Evolutionary conservation across 2,113 vertebrate genomes (phyloP).

Genomic region (Hipposideros armiger): DNA sequence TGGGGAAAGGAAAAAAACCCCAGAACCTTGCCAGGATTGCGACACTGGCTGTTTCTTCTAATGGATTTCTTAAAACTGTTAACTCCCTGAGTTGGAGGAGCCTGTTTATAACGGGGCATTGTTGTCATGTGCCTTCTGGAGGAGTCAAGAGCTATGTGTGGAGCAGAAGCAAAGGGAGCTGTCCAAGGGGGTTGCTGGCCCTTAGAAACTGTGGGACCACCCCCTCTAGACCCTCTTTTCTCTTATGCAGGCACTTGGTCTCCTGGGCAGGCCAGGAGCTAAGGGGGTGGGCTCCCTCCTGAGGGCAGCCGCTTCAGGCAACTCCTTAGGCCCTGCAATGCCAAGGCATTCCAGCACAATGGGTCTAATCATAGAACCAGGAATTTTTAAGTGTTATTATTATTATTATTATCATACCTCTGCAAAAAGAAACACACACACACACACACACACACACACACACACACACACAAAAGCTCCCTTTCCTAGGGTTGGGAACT

Average conservation of each 20-base stretch:
- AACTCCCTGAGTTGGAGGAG: background rate
- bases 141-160: fast-evolving
- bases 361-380: background rate
- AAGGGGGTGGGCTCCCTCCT: fast-evolving
- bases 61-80: conserved; percentile 26
- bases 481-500: background rate
- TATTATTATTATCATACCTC: background rate
- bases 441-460: background rate
- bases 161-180: background rate
- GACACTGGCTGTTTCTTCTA: conserved; percentile 48
- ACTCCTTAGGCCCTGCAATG: background rate
- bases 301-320: background rate
- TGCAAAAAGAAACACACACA: background rate
- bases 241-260: background rate
- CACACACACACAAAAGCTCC: background rate
- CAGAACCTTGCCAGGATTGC: background rate
- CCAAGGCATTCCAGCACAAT: too few species aligned
- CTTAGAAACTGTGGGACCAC: fast-evolving
- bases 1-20: conserved; percentile 35
- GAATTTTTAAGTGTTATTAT: background rate
- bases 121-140: background rate
- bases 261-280: background rate
- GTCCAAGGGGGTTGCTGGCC: fast-evolving
- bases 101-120: background rate
- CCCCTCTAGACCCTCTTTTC: background rate